phyloP scores from a whole-genome alignment of 1,140 invertebrate species.

The Trissolcus basalis region DNA sequence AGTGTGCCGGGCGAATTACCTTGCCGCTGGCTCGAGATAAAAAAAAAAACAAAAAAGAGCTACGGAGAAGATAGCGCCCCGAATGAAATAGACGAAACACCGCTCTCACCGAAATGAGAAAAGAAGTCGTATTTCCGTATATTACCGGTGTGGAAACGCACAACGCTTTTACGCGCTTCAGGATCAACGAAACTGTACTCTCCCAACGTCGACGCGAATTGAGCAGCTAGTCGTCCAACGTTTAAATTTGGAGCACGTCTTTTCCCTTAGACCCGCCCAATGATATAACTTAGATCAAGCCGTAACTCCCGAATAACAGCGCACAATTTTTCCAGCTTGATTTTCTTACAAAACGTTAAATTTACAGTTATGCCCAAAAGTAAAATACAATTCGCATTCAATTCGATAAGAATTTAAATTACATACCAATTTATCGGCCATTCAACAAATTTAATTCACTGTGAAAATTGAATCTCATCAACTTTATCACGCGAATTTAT shows the following conservation, averaged over 20 bases:
- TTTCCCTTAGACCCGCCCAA: slow-evolving; percentile 18
- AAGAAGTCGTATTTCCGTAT: slow-evolving; percentile 54
- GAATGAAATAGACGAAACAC: slow-evolving; percentile 53
- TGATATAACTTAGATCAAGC: slow-evolving; percentile 27
- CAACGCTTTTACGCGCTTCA: slow-evolving; percentile 27
- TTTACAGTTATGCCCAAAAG: slow-evolving; percentile 25
- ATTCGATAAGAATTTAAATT: slow-evolving; percentile 1
- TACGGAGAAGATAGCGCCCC: slow-evolving; percentile 7
- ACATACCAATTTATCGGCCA: background rate
- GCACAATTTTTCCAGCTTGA: slow-evolving; percentile 35
- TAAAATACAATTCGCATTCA: background rate
- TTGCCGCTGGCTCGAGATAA: slow-evolving; percentile 32
- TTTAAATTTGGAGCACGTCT: slow-evolving; percentile 55
- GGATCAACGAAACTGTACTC: slow-evolving; percentile 27
- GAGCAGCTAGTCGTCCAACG: slow-evolving; percentile 29
- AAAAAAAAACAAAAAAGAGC: slow-evolving; percentile 17
- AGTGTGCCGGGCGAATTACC: slow-evolving; percentile 34
- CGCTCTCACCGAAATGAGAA: slow-evolving; percentile 40
- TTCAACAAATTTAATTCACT: background rate
- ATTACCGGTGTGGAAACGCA: slow-evolving; percentile 44
- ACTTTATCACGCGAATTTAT: too few relatives aligned
- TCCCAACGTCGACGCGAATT: slow-evolving; percentile 41
- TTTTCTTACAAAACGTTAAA: slow-evolving; percentile 23
- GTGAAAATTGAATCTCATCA: background rate
- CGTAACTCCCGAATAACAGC: slow-evolving; percentile 33